These are phyloP conservation scores for Carterocephalus palaemon DNA, from an alignment of 2,888 invertebrate species.

Conservation along the genomic window DNA sequence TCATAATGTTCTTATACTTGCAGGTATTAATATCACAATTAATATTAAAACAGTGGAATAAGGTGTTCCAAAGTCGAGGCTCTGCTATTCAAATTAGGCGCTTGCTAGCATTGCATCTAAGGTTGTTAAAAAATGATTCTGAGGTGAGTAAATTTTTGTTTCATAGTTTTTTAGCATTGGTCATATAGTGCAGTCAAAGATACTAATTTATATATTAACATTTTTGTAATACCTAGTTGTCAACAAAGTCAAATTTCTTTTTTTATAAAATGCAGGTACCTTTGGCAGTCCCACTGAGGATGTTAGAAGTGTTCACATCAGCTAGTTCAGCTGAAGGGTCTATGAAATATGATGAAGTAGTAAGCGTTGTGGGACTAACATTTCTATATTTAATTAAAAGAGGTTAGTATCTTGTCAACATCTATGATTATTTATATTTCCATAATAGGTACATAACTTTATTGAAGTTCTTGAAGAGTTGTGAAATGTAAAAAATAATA, in stretches of 20 bases:
- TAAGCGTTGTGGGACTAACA: constrained; percentile 57
- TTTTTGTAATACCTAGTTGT: not conserved
- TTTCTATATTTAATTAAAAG: constrained; percentile 77
- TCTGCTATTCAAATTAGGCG: constrained; percentile 64
- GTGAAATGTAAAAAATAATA: no score
- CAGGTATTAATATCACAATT: constrained; percentile 77
- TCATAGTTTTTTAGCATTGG: no score
- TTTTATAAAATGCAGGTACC: constrained; percentile 55
- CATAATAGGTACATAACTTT: no score
- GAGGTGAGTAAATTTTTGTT: constrained; percentile 54
- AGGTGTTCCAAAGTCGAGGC: constrained; percentile 52
- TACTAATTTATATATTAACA: not conserved
- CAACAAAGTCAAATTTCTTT: constrained; percentile 9
- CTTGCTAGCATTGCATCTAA: constrained; percentile 60
- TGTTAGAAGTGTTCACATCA: constrained; percentile 87
- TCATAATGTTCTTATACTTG: constrained; percentile 31
- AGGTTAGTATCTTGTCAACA: constrained; percentile 65
- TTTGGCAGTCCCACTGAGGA: constrained; percentile 86
- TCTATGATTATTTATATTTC: no score
- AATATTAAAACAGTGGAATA: constrained; percentile 74
- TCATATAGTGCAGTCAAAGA: no score
- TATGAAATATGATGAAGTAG: constrained; percentile 53
- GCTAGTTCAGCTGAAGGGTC: constrained; percentile 57
- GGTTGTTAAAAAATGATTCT: constrained; percentile 56
- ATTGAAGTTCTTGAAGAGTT: no score